These are phyloP conservation scores for Clarias macrocephalus DNA, from an alignment of 2,113 vertebrate species.

Conservation along the genomic window DNA sequence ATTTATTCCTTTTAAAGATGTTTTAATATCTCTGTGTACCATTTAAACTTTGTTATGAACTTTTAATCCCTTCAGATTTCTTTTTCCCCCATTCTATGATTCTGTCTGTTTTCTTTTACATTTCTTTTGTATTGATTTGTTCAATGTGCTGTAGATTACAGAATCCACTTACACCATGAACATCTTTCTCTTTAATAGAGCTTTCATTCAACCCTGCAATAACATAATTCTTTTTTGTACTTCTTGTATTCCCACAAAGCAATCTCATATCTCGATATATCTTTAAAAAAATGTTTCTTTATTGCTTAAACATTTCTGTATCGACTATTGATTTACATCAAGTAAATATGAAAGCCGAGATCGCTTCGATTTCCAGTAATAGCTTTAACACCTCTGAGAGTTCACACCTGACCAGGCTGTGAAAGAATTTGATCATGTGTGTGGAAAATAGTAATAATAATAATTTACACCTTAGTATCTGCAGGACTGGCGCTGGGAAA, in stretches of 20 bases:
- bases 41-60: neutral
- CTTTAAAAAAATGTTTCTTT: neutral
- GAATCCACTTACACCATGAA: neutral
- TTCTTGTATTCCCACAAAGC: neutral
- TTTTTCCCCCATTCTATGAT: neutral
- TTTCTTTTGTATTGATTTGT: conserved; percentile 18
- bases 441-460: neutral
- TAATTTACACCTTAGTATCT: neutral
- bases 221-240: neutral
- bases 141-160: conserved; percentile 12
- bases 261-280: neutral
- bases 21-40: neutral
- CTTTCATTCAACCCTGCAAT: conserved; percentile 5
- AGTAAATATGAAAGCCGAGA: neutral
- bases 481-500: neutral
- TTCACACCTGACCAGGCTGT: neutral
- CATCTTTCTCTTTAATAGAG: conserved; percentile 9
- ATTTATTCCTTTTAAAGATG: neutral
- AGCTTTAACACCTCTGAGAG: neutral
- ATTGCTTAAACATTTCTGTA: neutral
- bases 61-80: neutral
- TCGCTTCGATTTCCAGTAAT: neutral
- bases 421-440: neutral
- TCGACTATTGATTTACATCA: neutral
- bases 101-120: neutral